Percentiles rank a stretch among this genome's conserved stretches.
Conservation (phyloP, 2,113 vertebrate species). For the Oenanthe melanoleuca region DNA sequence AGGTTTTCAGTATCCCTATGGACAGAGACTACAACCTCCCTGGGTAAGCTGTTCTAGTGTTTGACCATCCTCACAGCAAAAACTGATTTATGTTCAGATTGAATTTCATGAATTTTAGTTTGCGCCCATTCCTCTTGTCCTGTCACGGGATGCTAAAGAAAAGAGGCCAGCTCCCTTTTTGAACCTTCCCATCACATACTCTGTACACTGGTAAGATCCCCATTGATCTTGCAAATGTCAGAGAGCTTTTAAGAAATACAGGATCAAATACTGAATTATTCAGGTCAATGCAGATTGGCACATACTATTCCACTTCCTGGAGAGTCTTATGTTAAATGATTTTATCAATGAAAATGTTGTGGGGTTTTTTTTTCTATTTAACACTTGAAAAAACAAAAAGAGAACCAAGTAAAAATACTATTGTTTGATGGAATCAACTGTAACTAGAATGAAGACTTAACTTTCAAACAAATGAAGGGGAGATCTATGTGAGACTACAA, state of each 20-base stretch:
- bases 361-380: neutral
- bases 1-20: neutral
- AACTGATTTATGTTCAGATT: neutral
- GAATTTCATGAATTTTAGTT: neutral
- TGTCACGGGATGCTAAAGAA: neutral
- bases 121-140: neutral
- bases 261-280: neutral
- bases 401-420: neutral
- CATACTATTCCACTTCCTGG: neutral
- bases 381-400: neutral
- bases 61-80: neutral
- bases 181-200: neutral
- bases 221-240: neutral
- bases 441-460: neutral
- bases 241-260: neutral
- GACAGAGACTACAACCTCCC: neutral
- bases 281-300: neutral
- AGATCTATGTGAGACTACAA: neutral
- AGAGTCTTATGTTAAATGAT: neutral
- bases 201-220: neutral
- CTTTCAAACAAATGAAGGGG: neutral
- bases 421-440: neutral
- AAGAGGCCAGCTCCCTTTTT: neutral
- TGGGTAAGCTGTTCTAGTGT: neutral
- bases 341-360: neutral